Base-by-base conservation (phyloP, 1,140 invertebrate genomes). In the Hydropsyche tenuis region DNA sequence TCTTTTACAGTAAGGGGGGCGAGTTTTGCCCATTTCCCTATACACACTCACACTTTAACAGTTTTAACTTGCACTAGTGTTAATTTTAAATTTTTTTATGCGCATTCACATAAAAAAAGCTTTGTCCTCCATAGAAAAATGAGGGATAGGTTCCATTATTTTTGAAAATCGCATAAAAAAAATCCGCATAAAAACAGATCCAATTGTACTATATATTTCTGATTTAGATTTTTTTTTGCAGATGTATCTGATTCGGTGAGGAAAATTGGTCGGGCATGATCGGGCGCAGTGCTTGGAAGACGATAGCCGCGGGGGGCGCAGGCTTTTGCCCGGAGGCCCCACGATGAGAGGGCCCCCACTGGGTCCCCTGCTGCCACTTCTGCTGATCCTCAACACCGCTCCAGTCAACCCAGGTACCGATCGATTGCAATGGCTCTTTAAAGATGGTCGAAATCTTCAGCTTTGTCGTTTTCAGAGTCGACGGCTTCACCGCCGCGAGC, bases 361-460 rank as follows among this genome's bases (percentile, higher is more conserved):
- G 68, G 48, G 46, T 11, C 68, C 68, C 68, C 68, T 70, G 68
- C 43, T 70, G 68, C 68, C 68, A 70, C 68, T 70, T 70, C 51
- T 70, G 68, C 68, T 70, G 68, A 70, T 70, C 23, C 68, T 70
- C 27, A 70, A 70, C 68, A 70, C 68, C 25, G 25, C 68, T 56
- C 48, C 68, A 25, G 68, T 46, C 68, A 70, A 70, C 51, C 68
- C 68, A 16, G 68, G 68, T 70, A 56, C 30, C 25, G 48, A 23
- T 16, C 20, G n/a, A 51, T 51, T 51, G 48, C 3, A 22, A 16
- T 16, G 14, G 3, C 48, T n/a, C 48, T 16, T 9, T 9, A 45
- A n/a, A 45, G 43, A 45, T n/a, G 43, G 7, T 45, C 43, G 43
- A 45, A 7, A 9, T 45, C 43, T n/a, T n/a, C n/a, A n/a, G n/a